A percentile compares a stretch with the other conserved stretches of the same genome.
Conservation (phyloP, 92 coral and sea anemone genomes). For the Siderastrea siderea region DNA sequence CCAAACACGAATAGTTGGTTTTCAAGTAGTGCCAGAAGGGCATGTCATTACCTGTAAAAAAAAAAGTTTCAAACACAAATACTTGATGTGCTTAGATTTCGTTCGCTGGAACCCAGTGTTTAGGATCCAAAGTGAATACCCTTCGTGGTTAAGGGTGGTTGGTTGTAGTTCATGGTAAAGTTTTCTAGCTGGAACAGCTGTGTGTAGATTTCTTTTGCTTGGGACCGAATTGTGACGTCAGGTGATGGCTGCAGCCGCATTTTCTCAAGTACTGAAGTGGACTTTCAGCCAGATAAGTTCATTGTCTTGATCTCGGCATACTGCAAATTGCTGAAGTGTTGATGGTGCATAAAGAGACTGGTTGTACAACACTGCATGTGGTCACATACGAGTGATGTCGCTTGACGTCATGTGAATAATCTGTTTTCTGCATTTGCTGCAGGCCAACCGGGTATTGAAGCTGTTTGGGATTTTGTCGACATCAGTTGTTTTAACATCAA, state of each 20-base stretch:
- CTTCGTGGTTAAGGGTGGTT: background rate
- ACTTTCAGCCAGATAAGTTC: background rate
- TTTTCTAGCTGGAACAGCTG: background rate
- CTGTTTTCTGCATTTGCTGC: too few relatives aligned
- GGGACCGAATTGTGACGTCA: background rate
- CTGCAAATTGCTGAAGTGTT: background rate
- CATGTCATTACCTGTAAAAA: too few relatives aligned
- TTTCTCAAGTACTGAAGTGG: background rate
- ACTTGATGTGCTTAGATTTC: too few relatives aligned
- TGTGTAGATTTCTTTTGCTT: background rate
- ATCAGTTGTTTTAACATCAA: background rate
- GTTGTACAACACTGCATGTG: background rate
- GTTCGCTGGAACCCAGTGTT: too few relatives aligned
- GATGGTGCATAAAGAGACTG: background rate
- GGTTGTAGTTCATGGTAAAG: background rate
- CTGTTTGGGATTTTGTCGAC: background rate
- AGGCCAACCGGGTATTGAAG: background rate
- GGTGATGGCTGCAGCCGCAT: background rate
- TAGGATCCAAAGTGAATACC: background rate
- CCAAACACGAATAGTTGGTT: too few relatives aligned
- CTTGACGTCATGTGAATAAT: too few relatives aligned
- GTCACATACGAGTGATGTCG: background rate
- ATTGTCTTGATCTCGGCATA: background rate
- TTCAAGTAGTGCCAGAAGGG: too few relatives aligned
- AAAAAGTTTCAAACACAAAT: too few relatives aligned